Percentiles rank a stretch among this genome's conserved stretches.
Evolutionary conservation across 2,888 invertebrate species (phyloP).

Genomic region (Conchocele bisecta): DNA sequence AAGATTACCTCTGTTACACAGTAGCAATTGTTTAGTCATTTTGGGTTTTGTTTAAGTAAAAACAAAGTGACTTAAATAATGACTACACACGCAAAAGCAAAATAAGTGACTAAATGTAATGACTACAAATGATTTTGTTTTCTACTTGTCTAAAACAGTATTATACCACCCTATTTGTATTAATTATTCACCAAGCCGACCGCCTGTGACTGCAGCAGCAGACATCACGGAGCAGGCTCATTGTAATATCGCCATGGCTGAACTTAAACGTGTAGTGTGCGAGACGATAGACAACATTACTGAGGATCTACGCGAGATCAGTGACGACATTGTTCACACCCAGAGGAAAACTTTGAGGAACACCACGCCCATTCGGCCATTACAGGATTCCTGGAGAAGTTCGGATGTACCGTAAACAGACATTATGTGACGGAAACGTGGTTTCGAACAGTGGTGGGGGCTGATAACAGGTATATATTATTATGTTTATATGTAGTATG

Average conservation of each 20-base stretch:
- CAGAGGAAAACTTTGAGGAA: constrained; percentile 77
- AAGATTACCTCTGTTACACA: no score
- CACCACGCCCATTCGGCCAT: constrained; percentile 64
- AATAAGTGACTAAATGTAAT: no score
- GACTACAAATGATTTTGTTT: no score
- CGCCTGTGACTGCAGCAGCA: not conserved
- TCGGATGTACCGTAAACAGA: constrained; percentile 72
- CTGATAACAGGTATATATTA: constrained; percentile 13
- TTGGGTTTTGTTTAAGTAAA: no score
- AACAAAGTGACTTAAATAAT: no score
- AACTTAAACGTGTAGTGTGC: constrained; percentile 26
- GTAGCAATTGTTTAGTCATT: no score
- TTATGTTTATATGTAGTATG: no score
- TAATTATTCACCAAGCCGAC: no score
- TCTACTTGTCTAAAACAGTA: no score
- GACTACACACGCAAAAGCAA: no score
- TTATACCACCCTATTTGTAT: no score
- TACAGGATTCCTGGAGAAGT: constrained; percentile 68
- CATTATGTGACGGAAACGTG: constrained; percentile 69
- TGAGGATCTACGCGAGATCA: constrained; percentile 66
- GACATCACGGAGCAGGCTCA: not conserved
- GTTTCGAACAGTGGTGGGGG: constrained; percentile 62
- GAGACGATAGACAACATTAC: constrained; percentile 38
- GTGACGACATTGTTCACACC: constrained; percentile 75
- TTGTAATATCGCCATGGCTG: no score